Evolutionary conservation across 92 coral and sea anemone species (phyloP).

Genomic region (Parazoanthus swiftii): DNA sequence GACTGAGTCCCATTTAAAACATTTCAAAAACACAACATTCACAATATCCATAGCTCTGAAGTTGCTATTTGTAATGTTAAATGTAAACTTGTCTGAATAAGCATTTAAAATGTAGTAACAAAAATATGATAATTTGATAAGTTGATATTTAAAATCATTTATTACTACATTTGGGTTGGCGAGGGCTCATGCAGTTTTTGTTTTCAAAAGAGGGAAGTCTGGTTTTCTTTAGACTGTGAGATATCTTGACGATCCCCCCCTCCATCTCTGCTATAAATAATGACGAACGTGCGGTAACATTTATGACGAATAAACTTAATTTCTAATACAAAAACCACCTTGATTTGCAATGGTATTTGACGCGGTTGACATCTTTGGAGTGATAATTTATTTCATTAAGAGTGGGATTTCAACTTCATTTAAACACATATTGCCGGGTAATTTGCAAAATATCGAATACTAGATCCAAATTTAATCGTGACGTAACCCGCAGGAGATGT

Average conservation of each 20-base stretch:
- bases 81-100: background rate
- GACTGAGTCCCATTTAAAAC: constrained; percentile 2
- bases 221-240: constrained; percentile 1
- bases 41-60: background rate
- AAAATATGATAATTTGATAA: background rate
- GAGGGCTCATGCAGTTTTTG: background rate
- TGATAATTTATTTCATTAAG: no score
- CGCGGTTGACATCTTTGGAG: constrained; percentile 3
- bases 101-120: background rate
- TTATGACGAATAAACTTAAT: constrained; percentile 5
- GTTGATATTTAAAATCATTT: background rate
- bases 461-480: constrained; percentile 1
- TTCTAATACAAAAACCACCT: background rate
- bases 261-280: background rate
- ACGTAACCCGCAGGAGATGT: background rate
- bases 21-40: constrained; percentile 5
- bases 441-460: background rate
- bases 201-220: constrained; percentile 3
- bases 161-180: background rate
- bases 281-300: background rate
- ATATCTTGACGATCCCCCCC: constrained; percentile 10
- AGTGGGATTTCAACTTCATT: background rate
- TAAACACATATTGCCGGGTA: background rate
- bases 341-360: background rate
- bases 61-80: background rate